Evolutionary conservation across 2,888 invertebrate species (phyloP), one percentile per base, ranked within the genome.

Genomic region (Rhabditoides inermis): DNA sequence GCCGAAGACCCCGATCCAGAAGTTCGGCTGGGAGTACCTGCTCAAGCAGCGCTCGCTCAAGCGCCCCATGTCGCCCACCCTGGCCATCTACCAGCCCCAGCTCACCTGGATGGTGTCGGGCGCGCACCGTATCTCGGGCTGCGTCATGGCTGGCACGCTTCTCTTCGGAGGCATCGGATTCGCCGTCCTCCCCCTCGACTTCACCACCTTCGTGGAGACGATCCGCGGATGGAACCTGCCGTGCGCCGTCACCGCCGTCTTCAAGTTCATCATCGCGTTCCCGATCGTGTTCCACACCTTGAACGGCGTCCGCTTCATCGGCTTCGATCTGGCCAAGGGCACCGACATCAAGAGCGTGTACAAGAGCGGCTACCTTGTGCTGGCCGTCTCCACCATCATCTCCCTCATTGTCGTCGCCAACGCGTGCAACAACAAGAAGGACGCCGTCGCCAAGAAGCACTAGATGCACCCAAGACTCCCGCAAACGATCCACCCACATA

Each of bases 221-320:
- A 55, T 76, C 46, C 61, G 65, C 18, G 53, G 62, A 25, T 61
- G 60, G 57, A 63, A 70, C 45, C 51, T 76, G 25, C 76, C 76
- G 23, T 51, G 53, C 15, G 61, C 63, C 18, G 57, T 76, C 25
- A 69, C 68, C 37, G 63, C 63, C 36, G 55, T 63, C 42, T 62
- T 75, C 68, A 76, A 77, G 54, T 76, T 72, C 58, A 57, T 75
- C 47, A 64, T 76, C 49, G 71, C 75, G 23, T 76, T 69, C 58
- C 71, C 72, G 23, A 70, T 76, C 56, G 61, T 68, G 41, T 76
- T 69, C 75, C 74, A 76, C 58, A 58, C 69, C 18, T 56, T 77
- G 41, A 76, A 76, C 58, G 77, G 76, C 30, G 60, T 76, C 39
- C 68, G 76, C 12, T 73, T 73, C 60, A 46, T 77, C 30, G 72